phyloP scores from a whole-genome alignment of 1,140 invertebrate genomes.

The Wiebesia pumilae region DNA sequence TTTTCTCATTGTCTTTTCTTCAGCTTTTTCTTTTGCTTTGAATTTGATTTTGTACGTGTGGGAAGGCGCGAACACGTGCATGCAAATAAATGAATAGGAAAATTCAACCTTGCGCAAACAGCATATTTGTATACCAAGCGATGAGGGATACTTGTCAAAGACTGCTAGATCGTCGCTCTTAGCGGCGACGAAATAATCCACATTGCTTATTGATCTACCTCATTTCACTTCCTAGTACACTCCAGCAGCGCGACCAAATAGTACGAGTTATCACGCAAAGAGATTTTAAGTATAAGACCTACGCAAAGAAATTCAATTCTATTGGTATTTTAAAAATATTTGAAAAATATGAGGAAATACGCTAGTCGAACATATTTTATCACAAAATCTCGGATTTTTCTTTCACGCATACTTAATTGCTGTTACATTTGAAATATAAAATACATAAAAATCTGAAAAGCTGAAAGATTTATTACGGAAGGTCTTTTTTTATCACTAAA shows the following conservation, averaged over 20 bases:
- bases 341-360: too few species aligned
- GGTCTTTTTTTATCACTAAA: neutral
- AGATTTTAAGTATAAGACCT: neutral
- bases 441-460: too few species aligned
- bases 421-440: too few species aligned
- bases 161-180: neutral
- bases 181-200: neutral
- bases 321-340: too few species aligned
- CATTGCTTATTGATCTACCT: neutral
- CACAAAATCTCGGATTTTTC: too few species aligned
- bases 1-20: constrained; percentile 27
- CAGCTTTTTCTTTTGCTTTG: constrained; percentile 1
- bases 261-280: neutral
- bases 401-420: too few species aligned
- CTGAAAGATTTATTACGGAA: neutral
- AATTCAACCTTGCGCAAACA: neutral
- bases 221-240: too few species aligned
- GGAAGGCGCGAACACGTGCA: neutral
- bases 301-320: too few species aligned
- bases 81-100: neutral
- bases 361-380: too few species aligned
- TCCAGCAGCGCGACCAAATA: neutral
- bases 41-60: neutral
- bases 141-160: neutral
- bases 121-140: neutral